A percentile compares a stretch with the other conserved stretches of the same genome.
Evolutionary conservation across 2,888 invertebrate genomes (phyloP).

Genomic region (Zaprionus bogoriensis): DNA sequence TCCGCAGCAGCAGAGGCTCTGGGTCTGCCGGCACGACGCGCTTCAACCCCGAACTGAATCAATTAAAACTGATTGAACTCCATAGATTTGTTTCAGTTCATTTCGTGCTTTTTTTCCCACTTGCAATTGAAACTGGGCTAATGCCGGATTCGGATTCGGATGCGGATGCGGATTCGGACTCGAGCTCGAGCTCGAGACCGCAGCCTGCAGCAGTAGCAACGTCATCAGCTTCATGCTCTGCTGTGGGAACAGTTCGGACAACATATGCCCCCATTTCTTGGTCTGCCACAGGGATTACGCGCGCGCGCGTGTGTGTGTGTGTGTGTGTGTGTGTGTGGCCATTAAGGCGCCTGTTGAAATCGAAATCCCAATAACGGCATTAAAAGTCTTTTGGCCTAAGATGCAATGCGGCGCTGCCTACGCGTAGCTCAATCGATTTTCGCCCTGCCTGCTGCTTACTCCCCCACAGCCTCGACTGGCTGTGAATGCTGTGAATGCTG

Average conservation of each 20-base stretch:
- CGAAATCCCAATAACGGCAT: slow-evolving; percentile 46
- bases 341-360: slow-evolving; percentile 72
- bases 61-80: slow-evolving; percentile 81
- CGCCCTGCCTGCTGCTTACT: not conserved
- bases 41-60: slow-evolving; percentile 71
- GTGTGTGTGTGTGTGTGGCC: slow-evolving; percentile 24
- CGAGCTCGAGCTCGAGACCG: slow-evolving; percentile 24
- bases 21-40: not conserved
- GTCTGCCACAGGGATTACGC: slow-evolving; percentile 47
- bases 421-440: slow-evolving; percentile 37
- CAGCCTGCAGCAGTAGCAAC: slow-evolving; percentile 22
- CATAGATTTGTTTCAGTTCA: slow-evolving; percentile 62
- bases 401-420: slow-evolving; percentile 39
- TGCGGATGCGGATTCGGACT: slow-evolving; percentile 4
- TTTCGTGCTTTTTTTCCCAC: not conserved
- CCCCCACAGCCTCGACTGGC: no score
- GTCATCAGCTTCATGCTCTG: slow-evolving; percentile 8
- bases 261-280: slow-evolving; percentile 54
- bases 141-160: slow-evolving; percentile 53
- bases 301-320: slow-evolving; percentile 7
- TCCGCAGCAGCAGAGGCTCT: slow-evolving; percentile 23
- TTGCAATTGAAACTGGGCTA: slow-evolving; percentile 53
- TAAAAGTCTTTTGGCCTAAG: slow-evolving; percentile 48
- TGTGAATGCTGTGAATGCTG: slow-evolving; percentile 63
- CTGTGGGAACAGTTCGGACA: slow-evolving; percentile 42